Conservation (phyloP, 2,888 invertebrate genomes). For the Choristoneura rosaceana region DNA sequence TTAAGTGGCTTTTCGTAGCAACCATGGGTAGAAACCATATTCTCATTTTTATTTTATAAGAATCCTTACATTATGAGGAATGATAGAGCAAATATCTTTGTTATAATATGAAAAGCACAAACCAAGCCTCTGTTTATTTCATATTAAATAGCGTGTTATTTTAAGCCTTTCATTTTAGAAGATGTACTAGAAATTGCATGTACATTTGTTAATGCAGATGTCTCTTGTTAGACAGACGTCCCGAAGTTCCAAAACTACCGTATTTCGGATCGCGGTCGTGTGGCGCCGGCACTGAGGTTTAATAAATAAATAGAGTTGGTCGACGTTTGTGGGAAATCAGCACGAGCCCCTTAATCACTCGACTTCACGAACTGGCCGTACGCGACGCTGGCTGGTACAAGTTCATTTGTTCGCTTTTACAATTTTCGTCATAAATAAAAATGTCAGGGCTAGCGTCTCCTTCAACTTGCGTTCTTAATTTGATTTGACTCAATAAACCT, state of each 20-base stretch:
- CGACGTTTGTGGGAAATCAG: conserved; percentile 41
- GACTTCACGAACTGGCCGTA: conserved; percentile 57
- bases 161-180: background rate
- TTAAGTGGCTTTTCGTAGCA: conserved; percentile 24
- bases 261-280: conserved; percentile 19
- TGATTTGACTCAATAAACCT: conserved; percentile 6
- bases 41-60: background rate
- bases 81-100: background rate
- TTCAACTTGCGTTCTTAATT: conserved; percentile 23
- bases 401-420: conserved; percentile 44
- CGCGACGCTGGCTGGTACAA: conserved; percentile 46
- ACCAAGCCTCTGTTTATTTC: background rate
- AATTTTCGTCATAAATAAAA: conserved; percentile 43
- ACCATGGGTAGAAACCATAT: background rate
- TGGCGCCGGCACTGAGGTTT: conserved; percentile 9
- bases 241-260: conserved; percentile 12
- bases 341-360: conserved; percentile 59
- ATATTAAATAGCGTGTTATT: background rate
- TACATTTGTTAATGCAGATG: background rate
- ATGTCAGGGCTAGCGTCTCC: conserved; percentile 26
- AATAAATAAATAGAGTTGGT: conserved; percentile 39
- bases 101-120: background rate
- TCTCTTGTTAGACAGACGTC: background rate
- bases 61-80: background rate
- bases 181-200: too few species aligned